Evolutionary conservation across 2,113 vertebrate genomes (phyloP).

Genomic region (Macaca mulatta): DNA sequence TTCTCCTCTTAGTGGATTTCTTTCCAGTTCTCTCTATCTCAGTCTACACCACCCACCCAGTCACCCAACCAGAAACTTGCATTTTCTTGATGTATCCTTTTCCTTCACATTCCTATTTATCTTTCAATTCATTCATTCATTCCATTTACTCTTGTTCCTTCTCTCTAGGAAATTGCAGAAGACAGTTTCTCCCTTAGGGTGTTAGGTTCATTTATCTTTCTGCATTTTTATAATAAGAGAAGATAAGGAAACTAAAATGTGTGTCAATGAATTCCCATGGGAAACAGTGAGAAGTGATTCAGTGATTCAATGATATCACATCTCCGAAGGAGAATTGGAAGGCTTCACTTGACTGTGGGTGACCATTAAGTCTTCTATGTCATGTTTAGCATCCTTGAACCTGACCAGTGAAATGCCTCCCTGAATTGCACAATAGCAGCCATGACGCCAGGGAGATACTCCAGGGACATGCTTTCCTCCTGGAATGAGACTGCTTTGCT

Average conservation of each 20-base stretch:
- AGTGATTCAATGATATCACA: too few species aligned
- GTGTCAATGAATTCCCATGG: neutral
- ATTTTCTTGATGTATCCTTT: neutral
- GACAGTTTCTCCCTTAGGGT: neutral
- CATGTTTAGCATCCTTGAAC: neutral
- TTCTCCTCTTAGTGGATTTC: neutral
- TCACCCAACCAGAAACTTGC: neutral
- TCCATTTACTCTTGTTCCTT: neutral
- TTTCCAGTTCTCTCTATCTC: neutral
- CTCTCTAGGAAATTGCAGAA: neutral
- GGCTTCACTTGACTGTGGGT: neutral
- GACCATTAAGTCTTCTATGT: neutral
- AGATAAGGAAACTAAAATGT: neutral
- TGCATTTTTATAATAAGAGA: neutral
- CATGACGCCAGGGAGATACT: neutral
- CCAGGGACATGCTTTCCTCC: neutral
- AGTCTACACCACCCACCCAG: neutral
- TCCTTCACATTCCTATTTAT: neutral
- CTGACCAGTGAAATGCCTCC: neutral
- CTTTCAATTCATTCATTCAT: neutral
- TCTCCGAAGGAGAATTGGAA: neutral
- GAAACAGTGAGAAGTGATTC: neutral
- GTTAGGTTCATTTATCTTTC: neutral
- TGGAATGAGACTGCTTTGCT: neutral
- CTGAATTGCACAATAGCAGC: neutral